Evolutionary conservation across 1,140 invertebrate species (phyloP).

Genomic region (Spodoptera litura): DNA sequence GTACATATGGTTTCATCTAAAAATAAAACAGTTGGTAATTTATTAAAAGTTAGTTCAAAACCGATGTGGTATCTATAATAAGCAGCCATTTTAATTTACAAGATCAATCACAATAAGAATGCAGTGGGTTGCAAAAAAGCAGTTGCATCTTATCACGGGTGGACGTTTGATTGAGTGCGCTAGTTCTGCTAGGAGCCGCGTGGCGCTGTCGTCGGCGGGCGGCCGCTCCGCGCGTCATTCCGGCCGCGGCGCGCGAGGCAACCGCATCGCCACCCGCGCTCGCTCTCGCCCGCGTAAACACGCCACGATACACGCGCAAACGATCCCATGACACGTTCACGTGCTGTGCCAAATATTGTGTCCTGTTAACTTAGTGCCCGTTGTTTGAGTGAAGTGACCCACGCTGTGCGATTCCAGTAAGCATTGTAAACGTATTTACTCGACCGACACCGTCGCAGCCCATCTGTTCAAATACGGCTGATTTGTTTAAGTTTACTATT

Average conservation of each 20-base stretch:
- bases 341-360: constrained; percentile 69
- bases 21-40: background rate
- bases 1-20: background rate
- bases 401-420: constrained; percentile 38
- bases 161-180: constrained; percentile 70
- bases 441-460: constrained; percentile 47
- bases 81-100: constrained; percentile 35
- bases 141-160: constrained; percentile 61
- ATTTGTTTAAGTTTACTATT: constrained; percentile 69
- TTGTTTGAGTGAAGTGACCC: constrained; percentile 64
- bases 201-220: constrained; percentile 59
- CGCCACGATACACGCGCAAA: constrained; percentile 50
- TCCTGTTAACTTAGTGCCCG: constrained; percentile 64
- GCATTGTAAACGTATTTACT: constrained; percentile 37
- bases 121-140: constrained; percentile 58
- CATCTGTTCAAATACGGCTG: constrained; percentile 72
- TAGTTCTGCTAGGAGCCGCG: constrained; percentile 61
- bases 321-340: constrained; percentile 58
- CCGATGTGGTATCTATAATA: background rate
- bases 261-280: constrained; percentile 63
- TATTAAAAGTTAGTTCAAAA: background rate
- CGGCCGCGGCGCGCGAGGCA: constrained; percentile 77
- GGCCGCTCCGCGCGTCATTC: constrained; percentile 70
- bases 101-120: constrained; percentile 41
- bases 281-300: constrained; percentile 53